Evolutionary conservation across 2,797 vertebrate genomes (phyloP).

Genomic region (Serranus cabrilla): DNA sequence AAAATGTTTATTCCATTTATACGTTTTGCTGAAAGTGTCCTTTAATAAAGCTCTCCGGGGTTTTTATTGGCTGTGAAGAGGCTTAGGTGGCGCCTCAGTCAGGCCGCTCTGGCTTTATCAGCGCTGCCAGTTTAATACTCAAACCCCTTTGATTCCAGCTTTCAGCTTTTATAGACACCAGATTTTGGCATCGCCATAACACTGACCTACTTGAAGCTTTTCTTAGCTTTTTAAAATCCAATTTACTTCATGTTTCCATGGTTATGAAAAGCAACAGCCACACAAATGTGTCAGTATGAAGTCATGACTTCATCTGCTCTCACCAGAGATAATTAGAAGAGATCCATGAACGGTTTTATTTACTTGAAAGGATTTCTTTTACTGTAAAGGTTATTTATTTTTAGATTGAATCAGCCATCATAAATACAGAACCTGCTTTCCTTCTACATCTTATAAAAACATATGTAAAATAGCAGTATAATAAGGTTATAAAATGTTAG

Average conservation of each 20-base stretch:
- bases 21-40: constrained; percentile 14
- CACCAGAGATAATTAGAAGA: constrained; percentile 18
- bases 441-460: no score
- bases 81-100: constrained; percentile 51
- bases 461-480: neutral
- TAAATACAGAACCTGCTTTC: neutral
- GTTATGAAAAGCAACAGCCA: constrained; percentile 32
- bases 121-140: constrained; percentile 50
- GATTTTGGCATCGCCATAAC: constrained; percentile 52
- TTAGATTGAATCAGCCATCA: neutral
- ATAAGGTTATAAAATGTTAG: neutral
- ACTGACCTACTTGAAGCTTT: constrained; percentile 64
- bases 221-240: constrained; percentile 46
- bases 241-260: constrained; percentile 48
- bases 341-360: constrained; percentile 7
- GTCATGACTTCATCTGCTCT: constrained; percentile 32
- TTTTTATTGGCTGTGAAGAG: constrained; percentile 54
- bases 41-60: constrained; percentile 38
- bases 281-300: constrained; percentile 33
- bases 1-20: no score
- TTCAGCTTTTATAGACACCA: constrained; percentile 44
- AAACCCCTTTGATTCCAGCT: constrained; percentile 54
- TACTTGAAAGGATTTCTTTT: constrained; percentile 9
- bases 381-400: neutral
- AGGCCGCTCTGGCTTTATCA: constrained; percentile 47